Evolutionary conservation across 2,113 vertebrate genomes (phyloP), one percentile per base, ranked within the genome.

Genomic region (Myiozetetes cayanensis): DNA sequence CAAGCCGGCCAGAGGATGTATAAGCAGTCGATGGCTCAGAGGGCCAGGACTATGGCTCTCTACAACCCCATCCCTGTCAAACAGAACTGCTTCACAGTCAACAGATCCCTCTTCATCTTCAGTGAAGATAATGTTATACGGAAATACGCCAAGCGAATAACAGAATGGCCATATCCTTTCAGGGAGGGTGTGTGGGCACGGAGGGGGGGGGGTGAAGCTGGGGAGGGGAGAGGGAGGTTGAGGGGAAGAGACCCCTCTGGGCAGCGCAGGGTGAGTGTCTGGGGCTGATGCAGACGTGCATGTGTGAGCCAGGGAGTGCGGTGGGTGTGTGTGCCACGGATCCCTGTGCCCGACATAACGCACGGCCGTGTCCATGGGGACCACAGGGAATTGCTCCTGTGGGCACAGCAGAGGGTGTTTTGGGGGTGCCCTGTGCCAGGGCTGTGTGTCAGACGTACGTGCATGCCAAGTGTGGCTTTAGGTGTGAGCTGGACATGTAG

Each of bases 131-230:
- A 99, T 90, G 97, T 99, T 97, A 99, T 99, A 94, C 99, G 99
- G 96, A 98, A 99, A 98, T 99, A 99, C 52, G 99, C 99, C 95
- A 99, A 99, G 98, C 97, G 99, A 96, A 99, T 99, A 97, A 99
- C 99, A 25, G 99, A 99, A 97, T 99, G 99, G 99, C 99, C 99
- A 99, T 99, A 99, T 99, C 99, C 99, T 99, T 98, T 91, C 44
- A 3, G 90, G 76, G 82, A 84, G 87, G 72, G 33, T 56, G 67
- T 76, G 96, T 84, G 95, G 89, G 89, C 66, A 90, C 0, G 33
- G 56, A 33, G 87, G 88, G 73, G 80, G 35, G 87, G 91, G 73
- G 80, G 37, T 8, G 37, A 82, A 65, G 90, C 53, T 41, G 96
- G 93, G 83, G 85, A 35, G 68, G 80, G 72, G 47, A 66, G 82